These are phyloP conservation scores for Pachyrhynchus sulphureomaculatus DNA, from an alignment of 1,140 invertebrate genomes.

Conservation along the genomic window DNA sequence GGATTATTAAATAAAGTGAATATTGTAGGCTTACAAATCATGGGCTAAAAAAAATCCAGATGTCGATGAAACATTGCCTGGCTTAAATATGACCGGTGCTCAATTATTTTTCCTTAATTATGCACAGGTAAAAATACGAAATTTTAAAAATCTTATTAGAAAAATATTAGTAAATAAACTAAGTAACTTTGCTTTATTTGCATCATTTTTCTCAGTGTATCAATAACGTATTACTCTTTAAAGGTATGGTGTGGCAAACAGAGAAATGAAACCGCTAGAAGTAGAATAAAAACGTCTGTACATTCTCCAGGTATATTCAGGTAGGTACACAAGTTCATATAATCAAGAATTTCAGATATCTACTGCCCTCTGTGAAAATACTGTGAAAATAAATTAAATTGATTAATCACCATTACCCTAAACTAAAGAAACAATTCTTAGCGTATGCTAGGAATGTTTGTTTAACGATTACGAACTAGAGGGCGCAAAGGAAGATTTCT, in stretches of 20 bases:
- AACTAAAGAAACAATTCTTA: too few species aligned
- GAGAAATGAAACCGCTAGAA: constrained; percentile 76
- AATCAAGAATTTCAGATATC: too few species aligned
- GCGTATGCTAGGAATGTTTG: too few species aligned
- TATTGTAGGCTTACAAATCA: constrained; percentile 62
- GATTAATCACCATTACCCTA: too few species aligned
- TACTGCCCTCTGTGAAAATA: background rate
- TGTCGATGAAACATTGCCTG: constrained; percentile 65
- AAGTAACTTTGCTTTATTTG: too few species aligned
- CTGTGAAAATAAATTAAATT: background rate
- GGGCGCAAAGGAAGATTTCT: too few species aligned
- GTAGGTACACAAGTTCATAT: constrained; percentile 26
- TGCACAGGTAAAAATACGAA: constrained; percentile 58
- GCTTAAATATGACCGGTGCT: constrained; percentile 68
- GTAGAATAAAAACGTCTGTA: constrained; percentile 74
- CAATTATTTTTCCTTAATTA: constrained; percentile 85
- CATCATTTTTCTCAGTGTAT: background rate
- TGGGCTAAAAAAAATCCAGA: constrained; percentile 58
- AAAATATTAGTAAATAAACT: too few species aligned
- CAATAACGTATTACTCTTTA: constrained; percentile 60
- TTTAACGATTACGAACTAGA: too few species aligned
- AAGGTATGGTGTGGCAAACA: constrained; percentile 70
- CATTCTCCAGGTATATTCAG: constrained; percentile 81
- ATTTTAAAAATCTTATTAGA: too few species aligned
- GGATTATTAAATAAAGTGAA: too few species aligned